Base-by-base conservation (phyloP, 1,140 invertebrate genomes). In the Apocrypta bakeri region DNA sequence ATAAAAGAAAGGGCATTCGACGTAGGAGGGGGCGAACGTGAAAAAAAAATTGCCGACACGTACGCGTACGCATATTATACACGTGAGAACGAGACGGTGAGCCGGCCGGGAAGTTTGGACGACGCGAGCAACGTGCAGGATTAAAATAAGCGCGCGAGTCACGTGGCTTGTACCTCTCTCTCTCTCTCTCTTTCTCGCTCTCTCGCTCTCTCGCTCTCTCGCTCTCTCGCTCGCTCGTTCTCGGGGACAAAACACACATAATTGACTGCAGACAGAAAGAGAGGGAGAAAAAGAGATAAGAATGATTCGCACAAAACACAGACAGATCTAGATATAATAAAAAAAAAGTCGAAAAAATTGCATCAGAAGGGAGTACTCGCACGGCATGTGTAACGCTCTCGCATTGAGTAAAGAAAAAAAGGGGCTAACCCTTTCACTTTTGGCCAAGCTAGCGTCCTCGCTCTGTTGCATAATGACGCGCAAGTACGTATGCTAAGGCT, bases 401-500 rank as follows among this genome's bases (percentile, higher is more conserved):
- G 42, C 33, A 17, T 21, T 17, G 48, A 56, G n/a, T 56, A 21
- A 56, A 21, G 17, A 66, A 0, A 27, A 66, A 66, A 12, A 66
- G 64, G 64, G 63, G 63, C 63, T 25, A 24, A 64, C 64, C 24
- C 27, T 66, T 66, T 27, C 8, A 9, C 14, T 27, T 25, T 66
- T 29, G 27, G 11, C 14, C 0, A 29, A 3, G 29, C 14, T 0
- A 27, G 14, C 66, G 29, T 1, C 29, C 24, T 69, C 29, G 63
- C 29, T 33, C 81, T 87, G 83, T 88, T 89, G 88, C 88, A 89
- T 89, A 89, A 89, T 89, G 85, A 87, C 84, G 86, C 85, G 87
- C 83, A 87, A 88, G 84, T 84, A 56, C 33, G 33, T 37, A 9
- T 4, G 33, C 9, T 37, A 4, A 2, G 9, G 33, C 33, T 37